Percentiles rank a stretch among this genome's conserved stretches.
These are phyloP conservation scores for Odontothrips loti DNA, from an alignment of 2,888 invertebrate genomes.

Conservation along the genomic window DNA sequence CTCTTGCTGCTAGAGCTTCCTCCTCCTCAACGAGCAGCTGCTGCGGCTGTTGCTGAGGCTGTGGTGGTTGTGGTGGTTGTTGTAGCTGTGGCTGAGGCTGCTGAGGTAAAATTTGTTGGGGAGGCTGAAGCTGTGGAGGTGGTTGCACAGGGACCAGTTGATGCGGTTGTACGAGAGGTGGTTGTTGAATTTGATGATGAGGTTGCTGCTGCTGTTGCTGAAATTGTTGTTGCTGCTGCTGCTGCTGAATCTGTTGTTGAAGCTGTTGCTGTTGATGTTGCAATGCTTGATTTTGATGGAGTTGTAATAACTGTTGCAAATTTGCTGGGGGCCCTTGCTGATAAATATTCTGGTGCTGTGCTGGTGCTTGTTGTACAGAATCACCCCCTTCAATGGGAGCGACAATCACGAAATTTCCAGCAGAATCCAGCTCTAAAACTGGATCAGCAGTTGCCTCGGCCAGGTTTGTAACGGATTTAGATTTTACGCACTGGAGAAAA, in stretches of 20 bases:
- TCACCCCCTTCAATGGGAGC: background rate
- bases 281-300: background rate
- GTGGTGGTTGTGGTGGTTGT: background rate
- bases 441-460: conserved; percentile 94
- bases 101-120: background rate
- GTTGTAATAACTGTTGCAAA: background rate
- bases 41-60: background rate
- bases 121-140: background rate
- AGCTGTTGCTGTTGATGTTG: conserved; percentile 6
- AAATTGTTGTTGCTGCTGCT: background rate
- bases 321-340: background rate
- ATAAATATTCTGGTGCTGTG: background rate
- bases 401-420: conserved; percentile 47
- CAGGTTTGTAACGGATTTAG: conserved; percentile 94
- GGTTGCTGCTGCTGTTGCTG: background rate
- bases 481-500: conserved; percentile 82
- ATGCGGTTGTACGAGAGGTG: background rate
- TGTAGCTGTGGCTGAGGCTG: background rate
- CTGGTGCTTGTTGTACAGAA: background rate
- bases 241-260: background rate
- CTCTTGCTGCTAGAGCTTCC: background rate
- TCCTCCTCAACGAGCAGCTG: background rate
- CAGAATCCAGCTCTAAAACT: conserved; percentile 62
- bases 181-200: background rate
- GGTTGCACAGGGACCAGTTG: background rate